A percentile compares a stretch with the other conserved stretches of the same genome.
These are phyloP conservation scores for Acanthosepion esculentum DNA, from an alignment of 2,888 invertebrate genomes.

Conservation along the genomic window DNA sequence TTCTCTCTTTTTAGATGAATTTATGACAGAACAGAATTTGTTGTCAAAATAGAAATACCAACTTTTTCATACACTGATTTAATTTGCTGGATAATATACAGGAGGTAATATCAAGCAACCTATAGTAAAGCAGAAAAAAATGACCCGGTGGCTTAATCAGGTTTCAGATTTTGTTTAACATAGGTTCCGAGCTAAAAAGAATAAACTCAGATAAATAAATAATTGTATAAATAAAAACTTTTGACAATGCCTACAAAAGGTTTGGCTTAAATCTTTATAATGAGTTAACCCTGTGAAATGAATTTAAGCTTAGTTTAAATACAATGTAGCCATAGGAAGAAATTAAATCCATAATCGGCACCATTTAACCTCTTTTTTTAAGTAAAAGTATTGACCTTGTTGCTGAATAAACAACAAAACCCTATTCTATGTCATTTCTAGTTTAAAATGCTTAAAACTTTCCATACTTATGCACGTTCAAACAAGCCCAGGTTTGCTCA, in stretches of 20 bases:
- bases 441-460: no score
- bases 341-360: not conserved
- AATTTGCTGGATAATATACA: not conserved
- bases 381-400: no score
- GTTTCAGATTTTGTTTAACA: no score
- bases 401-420: no score
- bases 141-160: not conserved
- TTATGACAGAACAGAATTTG: no score
- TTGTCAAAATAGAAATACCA: not conserved
- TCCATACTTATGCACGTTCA: no score
- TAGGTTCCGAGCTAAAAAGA: no score
- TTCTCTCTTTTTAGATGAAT: no score
- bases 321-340: not conserved
- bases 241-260: not conserved
- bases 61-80: not conserved
- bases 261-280: not conserved
- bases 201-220: no score
- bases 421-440: no score
- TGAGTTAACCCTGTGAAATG: not conserved
- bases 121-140: not conserved
- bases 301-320: not conserved
- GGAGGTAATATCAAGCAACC: not conserved
- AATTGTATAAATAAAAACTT: not conserved
- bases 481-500: no score
- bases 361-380: not conserved